These are phyloP conservation scores for Chymomyza amoena DNA, from an alignment of 2,888 invertebrate species.

Conservation along the genomic window DNA sequence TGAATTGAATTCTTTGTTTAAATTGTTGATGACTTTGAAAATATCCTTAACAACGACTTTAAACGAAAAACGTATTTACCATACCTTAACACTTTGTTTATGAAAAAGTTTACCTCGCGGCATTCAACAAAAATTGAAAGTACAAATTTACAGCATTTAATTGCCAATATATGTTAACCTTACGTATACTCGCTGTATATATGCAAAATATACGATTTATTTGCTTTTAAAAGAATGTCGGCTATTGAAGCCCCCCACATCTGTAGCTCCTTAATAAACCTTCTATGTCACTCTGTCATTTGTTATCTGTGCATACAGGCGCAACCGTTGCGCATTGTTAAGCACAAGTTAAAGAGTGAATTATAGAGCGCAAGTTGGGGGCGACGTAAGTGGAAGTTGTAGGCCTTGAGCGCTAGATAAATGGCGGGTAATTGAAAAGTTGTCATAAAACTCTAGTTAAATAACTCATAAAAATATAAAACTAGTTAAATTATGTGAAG, in stretches of 20 bases:
- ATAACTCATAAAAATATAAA: conserved; percentile 7
- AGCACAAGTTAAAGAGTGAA: not conserved
- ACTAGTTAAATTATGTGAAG: conserved; percentile 41
- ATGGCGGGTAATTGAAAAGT: conserved; percentile 48
- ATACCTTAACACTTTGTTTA: no score
- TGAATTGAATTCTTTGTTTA: no score
- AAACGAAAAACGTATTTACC: no score
- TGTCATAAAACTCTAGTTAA: conserved; percentile 36
- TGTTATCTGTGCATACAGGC: conserved; percentile 30
- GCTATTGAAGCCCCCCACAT: not conserved
- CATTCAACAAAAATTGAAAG: not conserved
- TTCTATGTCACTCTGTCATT: not conserved
- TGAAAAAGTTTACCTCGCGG: no score
- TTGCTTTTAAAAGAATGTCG: not conserved
- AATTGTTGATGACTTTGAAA: no score
- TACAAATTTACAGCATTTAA: conserved; percentile 52
- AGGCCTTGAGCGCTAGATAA: not conserved
- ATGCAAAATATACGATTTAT: conserved; percentile 19
- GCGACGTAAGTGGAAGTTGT: no score
- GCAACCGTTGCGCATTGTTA: conserved; percentile 21
- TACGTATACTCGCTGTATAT: not conserved
- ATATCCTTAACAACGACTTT: no score
- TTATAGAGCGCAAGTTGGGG: not conserved
- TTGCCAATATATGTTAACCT: conserved; percentile 45
- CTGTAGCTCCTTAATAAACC: not conserved